A percentile compares a stretch with the other conserved stretches of the same genome.
Conservation (phyloP, 2,797 vertebrate species). For the Urosaurus nigricauda region DNA sequence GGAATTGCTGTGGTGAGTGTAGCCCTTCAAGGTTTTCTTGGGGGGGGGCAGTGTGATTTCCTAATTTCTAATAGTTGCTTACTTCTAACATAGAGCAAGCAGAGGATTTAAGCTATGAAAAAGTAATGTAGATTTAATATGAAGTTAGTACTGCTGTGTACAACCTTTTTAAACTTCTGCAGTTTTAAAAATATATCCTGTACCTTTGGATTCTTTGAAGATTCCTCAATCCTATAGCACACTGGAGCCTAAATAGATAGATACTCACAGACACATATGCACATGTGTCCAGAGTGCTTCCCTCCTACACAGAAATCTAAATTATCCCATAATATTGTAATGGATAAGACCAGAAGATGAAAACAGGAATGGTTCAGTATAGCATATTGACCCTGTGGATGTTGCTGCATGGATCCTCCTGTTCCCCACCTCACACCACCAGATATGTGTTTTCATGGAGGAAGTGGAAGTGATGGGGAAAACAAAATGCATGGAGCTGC, state of each 20-base stretch:
- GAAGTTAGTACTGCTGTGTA: neutral
- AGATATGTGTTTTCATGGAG: too few relatives aligned
- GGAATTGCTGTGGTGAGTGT: too few relatives aligned
- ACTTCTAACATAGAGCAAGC: neutral
- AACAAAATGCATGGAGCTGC: neutral
- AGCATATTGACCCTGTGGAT: too few relatives aligned
- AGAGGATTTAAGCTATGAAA: neutral
- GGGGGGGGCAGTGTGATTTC: too few relatives aligned
- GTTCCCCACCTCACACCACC: too few relatives aligned
- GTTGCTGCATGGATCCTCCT: too few relatives aligned
- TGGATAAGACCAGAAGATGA: neutral
- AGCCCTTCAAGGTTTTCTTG: too few relatives aligned
- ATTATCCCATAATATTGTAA: neutral
- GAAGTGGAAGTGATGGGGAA: neutral
- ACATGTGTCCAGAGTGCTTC: neutral
- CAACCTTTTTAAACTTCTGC: neutral
- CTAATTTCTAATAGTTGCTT: too few relatives aligned
- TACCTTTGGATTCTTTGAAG: neutral
- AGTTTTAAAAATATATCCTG: neutral
- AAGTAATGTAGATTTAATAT: neutral
- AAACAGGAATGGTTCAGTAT: neutral
- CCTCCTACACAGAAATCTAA: neutral
- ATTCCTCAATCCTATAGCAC: neutral
- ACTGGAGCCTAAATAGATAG: neutral
- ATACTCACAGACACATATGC: neutral